phyloP scores from a whole-genome alignment of 2,888 invertebrate genomes.

The Rhamnusium bicolor region DNA sequence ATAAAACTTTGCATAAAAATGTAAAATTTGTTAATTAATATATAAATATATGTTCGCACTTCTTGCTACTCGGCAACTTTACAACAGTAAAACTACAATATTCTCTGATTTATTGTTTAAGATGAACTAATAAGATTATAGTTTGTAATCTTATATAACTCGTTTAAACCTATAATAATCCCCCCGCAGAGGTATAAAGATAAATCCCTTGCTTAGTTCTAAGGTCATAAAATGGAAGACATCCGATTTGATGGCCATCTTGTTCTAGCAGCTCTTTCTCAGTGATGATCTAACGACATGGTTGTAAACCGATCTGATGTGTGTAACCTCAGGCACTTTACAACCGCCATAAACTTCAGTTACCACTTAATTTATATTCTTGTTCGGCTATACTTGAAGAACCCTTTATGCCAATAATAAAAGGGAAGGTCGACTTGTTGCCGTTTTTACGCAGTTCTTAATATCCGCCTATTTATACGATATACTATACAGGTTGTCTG shows the following conservation, averaged over 20 bases:
- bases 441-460: not conserved
- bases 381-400: conserved; percentile 24
- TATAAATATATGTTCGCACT: too few species aligned
- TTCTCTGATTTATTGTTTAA: not conserved
- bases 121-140: not conserved
- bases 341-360: conserved; percentile 38
- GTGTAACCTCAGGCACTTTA: conserved; percentile 43
- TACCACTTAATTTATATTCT: conserved; percentile 36
- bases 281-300: conserved; percentile 58
- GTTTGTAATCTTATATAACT: not conserved
- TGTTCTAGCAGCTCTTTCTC: conserved; percentile 51
- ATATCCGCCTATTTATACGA: not conserved
- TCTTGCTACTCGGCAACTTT: not conserved
- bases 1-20: too few species aligned
- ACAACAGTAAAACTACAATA: not conserved
- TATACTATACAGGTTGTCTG: not conserved
- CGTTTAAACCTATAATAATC: conserved; percentile 2
- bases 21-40: too few species aligned
- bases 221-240: conserved; percentile 52
- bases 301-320: conserved; percentile 55
- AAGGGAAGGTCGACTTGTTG: not conserved
- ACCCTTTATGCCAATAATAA: conserved; percentile 14
- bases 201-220: conserved; percentile 39
- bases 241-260: conserved; percentile 61
- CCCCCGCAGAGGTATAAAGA: conserved; percentile 9